Conservation (phyloP, 2,888 invertebrate genomes). For the Callosobruchus maculatus region DNA sequence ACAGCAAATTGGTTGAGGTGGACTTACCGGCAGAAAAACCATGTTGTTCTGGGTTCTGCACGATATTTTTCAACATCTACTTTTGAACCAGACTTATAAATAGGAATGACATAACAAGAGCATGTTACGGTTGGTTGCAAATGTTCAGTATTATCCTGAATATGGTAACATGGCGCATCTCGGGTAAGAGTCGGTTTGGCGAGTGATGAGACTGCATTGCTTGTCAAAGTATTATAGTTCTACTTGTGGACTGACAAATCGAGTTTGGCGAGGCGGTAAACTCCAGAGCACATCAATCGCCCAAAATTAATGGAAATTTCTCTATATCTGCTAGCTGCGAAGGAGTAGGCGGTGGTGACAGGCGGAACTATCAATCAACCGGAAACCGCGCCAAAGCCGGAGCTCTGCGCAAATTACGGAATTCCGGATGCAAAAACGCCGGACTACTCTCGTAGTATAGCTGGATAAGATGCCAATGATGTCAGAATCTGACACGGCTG, state of each 20-base stretch:
- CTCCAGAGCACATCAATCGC: slow-evolving; percentile 12
- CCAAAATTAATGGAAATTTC: slow-evolving; percentile 50
- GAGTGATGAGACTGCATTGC: no score
- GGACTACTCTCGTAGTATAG: background rate
- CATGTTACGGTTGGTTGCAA: no score
- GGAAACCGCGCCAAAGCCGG: slow-evolving; percentile 27
- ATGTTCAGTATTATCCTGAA: no score
- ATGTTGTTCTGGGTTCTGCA: no score
- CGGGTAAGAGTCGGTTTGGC: no score
- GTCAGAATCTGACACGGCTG: slow-evolving; percentile 36
- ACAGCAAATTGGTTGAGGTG: no score
- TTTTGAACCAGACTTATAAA: no score
- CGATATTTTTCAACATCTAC: no score
- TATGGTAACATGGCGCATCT: no score
- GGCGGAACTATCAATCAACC: slow-evolving; percentile 50
- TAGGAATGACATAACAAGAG: no score
- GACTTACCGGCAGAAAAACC: no score
- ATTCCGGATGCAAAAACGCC: slow-evolving; percentile 38
- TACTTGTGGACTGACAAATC: slow-evolving; percentile 5
- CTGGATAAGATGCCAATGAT: background rate
- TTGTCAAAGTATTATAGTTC: no score
- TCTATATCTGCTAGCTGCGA: slow-evolving; percentile 42
- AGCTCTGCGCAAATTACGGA: slow-evolving; percentile 46
- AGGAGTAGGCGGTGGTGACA: slow-evolving; percentile 38
- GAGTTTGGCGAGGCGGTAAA: slow-evolving; percentile 14